Evolutionary conservation across 2,797 vertebrate species (phyloP).

Genomic region (Sternarchorhynchus goeldii): DNA sequence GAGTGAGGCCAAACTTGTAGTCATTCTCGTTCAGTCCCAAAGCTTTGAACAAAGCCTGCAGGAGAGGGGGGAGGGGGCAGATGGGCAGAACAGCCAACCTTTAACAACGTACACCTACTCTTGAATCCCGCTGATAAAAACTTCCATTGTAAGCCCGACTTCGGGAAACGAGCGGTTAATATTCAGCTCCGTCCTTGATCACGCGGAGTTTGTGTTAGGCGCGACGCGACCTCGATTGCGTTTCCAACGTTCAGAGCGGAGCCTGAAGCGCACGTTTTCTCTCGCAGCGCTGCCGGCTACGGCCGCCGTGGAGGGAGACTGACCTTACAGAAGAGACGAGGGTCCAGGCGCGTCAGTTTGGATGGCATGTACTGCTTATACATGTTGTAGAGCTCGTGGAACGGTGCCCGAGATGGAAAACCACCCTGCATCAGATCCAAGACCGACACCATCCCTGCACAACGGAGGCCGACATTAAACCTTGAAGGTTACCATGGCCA

Average conservation of each 20-base stretch:
- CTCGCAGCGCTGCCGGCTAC: no score
- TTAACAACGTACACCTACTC: not conserved
- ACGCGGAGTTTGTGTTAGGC: no score
- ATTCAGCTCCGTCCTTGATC: no score
- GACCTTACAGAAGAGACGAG: slow-evolving; percentile 96
- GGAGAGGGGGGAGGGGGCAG: slow-evolving; percentile 39
- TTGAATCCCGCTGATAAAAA: no score
- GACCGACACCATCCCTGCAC: slow-evolving; percentile 94
- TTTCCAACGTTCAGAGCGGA: no score
- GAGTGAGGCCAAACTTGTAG: slow-evolving; percentile 97
- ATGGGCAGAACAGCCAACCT: not conserved
- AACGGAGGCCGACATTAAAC: not conserved
- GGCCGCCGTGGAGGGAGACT: not conserved
- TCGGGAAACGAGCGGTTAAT: no score
- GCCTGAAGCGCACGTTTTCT: no score
- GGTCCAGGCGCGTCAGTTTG: slow-evolving; percentile 90
- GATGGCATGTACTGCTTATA: slow-evolving; percentile 95
- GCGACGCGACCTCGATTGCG: no score
- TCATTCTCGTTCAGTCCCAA: slow-evolving; percentile 94
- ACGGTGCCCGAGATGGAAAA: slow-evolving; percentile 95
- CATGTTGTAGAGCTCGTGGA: slow-evolving; percentile 98
- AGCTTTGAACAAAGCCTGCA: slow-evolving; percentile 95
- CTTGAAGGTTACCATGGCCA: no score
- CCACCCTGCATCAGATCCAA: slow-evolving; percentile 98
- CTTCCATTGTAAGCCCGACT: no score